phyloP scores from a whole-genome alignment of 2,888 invertebrate genomes.

The Acanthococcus lagerstroemiae region DNA sequence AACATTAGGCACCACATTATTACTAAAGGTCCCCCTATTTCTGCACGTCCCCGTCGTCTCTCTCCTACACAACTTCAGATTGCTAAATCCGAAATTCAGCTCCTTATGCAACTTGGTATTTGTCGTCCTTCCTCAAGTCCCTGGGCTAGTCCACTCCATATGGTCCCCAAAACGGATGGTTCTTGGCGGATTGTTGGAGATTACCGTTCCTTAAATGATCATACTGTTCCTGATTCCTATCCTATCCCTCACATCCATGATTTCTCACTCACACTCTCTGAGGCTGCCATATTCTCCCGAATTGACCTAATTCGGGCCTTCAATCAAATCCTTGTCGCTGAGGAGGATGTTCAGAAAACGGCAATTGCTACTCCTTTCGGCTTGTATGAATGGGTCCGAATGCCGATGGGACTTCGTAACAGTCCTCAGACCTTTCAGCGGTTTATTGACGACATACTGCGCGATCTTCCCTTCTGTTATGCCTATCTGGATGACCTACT shows the following conservation, averaged over 20 bases:
- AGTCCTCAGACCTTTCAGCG: conserved; percentile 37
- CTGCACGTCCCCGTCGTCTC: conserved; percentile 37
- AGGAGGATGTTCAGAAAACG: conserved; percentile 33
- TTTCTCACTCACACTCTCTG: conserved; percentile 35
- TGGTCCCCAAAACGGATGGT: conserved; percentile 38
- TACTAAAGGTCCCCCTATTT: conserved; percentile 39
- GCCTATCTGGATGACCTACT: conserved; percentile 37
- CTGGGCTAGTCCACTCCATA: conserved; percentile 39
- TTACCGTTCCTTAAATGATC: conserved; percentile 40
- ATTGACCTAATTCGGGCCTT: conserved; percentile 41
- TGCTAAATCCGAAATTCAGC: conserved; percentile 38
- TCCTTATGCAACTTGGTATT: conserved; percentile 38
- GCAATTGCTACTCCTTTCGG: conserved; percentile 40
- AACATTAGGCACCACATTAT: conserved; percentile 36
- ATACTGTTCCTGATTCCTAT: conserved; percentile 40
- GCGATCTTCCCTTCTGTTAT: conserved; percentile 34
- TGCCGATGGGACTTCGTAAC: conserved; percentile 36
- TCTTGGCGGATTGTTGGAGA: conserved; percentile 41
- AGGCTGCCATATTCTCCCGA: conserved; percentile 37
- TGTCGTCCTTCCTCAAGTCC: conserved; percentile 38
- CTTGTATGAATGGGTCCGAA: conserved; percentile 38
- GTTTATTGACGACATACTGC: conserved; percentile 36
- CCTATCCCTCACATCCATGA: conserved; percentile 40
- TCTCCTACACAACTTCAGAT: conserved; percentile 37
- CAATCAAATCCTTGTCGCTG: conserved; percentile 41